Conservation (phyloP, 2,888 invertebrate species). For the Mythimna pallens region DNA sequence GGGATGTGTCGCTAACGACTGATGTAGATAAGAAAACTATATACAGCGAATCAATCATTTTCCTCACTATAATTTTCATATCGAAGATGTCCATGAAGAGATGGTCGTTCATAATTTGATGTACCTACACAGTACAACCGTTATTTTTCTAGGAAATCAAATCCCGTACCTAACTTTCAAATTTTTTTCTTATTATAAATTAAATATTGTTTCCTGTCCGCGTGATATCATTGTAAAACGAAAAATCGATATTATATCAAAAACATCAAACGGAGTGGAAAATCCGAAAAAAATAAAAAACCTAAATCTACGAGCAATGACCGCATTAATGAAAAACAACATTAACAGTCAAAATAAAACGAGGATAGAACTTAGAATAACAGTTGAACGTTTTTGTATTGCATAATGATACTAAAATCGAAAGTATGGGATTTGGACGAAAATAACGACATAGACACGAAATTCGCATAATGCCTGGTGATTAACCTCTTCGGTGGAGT, state of each 20-base stretch:
- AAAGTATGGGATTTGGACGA: slow-evolving; percentile 71
- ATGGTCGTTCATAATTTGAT: slow-evolving; percentile 6
- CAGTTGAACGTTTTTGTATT: slow-evolving; percentile 71
- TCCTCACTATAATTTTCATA: slow-evolving; percentile 22
- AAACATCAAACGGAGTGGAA: slow-evolving; percentile 45
- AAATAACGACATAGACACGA: slow-evolving; percentile 64
- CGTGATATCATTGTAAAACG: slow-evolving; percentile 26
- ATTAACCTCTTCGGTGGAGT: slow-evolving; percentile 53
- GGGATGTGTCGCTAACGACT: slow-evolving; percentile 16
- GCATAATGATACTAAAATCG: slow-evolving; percentile 74
- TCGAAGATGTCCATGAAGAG: slow-evolving; percentile 19
- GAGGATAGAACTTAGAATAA: slow-evolving; percentile 58
- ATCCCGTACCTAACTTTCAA: slow-evolving; percentile 34
- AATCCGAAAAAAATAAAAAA: slow-evolving; percentile 44
- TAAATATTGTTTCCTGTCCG: slow-evolving; percentile 16
- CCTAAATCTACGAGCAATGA: slow-evolving; percentile 53
- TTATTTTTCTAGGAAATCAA: slow-evolving; percentile 3
- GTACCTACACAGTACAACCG: neutral
- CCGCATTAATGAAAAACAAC: slow-evolving; percentile 63
- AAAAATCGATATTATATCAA: slow-evolving; percentile 36
- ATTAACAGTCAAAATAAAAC: slow-evolving; percentile 58
- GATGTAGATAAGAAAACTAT: slow-evolving; percentile 37
- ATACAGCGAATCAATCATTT: slow-evolving; percentile 34
- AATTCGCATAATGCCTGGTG: slow-evolving; percentile 59
- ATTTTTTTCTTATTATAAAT: slow-evolving; percentile 28